Conservation (phyloP, 2,888 invertebrate species). For the Caenorhabditis auriculariae region DNA sequence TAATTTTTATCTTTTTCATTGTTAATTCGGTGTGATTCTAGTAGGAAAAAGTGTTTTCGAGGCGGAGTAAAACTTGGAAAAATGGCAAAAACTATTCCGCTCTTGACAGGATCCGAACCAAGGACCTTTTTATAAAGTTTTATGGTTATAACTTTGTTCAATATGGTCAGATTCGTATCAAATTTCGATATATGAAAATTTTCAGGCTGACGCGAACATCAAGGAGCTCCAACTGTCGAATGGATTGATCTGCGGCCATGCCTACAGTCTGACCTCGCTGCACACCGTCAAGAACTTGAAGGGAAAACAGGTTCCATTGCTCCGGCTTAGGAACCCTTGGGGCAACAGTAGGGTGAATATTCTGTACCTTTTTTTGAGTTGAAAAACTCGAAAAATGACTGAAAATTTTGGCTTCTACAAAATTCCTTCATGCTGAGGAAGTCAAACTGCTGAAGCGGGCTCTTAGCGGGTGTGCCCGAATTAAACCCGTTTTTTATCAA, state of each 20-base stretch:
- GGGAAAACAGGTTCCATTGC: constrained; percentile 9
- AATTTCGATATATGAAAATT: background rate
- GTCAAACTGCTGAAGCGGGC: too few species aligned
- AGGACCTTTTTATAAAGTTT: background rate
- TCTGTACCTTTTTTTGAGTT: background rate
- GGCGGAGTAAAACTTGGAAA: background rate
- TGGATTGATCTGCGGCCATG: constrained; percentile 87
- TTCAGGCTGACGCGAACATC: constrained; percentile 27
- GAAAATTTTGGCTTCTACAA: too few species aligned
- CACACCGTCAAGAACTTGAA: constrained; percentile 8
- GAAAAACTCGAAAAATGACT: background rate
- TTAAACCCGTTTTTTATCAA: too few species aligned
- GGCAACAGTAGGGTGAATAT: constrained; percentile 12
- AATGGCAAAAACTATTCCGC: background rate
- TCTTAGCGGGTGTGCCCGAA: too few species aligned
- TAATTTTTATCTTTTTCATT: too few species aligned
- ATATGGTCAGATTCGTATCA: background rate
- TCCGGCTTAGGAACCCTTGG: constrained; percentile 28
- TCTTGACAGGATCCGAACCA: background rate
- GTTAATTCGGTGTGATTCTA: too few species aligned
- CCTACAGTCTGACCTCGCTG: constrained; percentile 82
- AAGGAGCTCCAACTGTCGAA: constrained; percentile 65
- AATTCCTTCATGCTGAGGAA: too few species aligned
- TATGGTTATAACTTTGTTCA: background rate
- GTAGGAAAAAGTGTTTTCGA: background rate